Evolutionary conservation across 2,888 invertebrate genomes (phyloP).

Genomic region (Synergus gifuensis): DNA sequence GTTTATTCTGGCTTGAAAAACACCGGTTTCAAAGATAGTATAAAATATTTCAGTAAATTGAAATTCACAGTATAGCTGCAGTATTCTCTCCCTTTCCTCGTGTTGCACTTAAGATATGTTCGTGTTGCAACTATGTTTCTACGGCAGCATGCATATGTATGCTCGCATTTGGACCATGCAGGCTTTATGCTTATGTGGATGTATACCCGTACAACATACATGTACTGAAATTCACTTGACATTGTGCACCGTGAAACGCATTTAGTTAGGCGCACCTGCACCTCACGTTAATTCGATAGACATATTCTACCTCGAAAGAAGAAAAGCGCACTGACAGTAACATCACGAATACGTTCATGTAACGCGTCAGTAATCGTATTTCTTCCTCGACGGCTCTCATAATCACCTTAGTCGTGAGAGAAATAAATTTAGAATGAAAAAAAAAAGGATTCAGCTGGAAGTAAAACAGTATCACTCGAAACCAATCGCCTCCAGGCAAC

Average conservation of each 20-base stretch:
- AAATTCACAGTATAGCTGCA: neutral
- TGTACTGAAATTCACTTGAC: constrained; percentile 44
- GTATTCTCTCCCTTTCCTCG: neutral
- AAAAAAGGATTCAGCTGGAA: neutral
- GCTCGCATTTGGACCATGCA: constrained; percentile 38
- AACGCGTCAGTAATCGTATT: constrained; percentile 18
- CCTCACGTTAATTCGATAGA: constrained; percentile 23
- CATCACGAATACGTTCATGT: neutral
- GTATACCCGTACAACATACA: constrained; percentile 32
- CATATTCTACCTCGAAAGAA: constrained; percentile 20
- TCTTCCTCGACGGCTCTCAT: constrained; percentile 13
- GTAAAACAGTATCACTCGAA: neutral
- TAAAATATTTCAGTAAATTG: constrained; percentile 21
- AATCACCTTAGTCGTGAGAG: neutral
- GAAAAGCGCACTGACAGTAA: constrained; percentile 16
- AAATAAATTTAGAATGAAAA: constrained; percentile 7
- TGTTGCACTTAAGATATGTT: constrained; percentile 38
- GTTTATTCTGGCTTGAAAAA: neutral
- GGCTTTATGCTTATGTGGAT: constrained; percentile 41
- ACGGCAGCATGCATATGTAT: constrained; percentile 49
- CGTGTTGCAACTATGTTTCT: constrained; percentile 40
- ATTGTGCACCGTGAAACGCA: constrained; percentile 37
- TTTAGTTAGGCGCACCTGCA: constrained; percentile 46
- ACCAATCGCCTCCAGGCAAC: neutral
- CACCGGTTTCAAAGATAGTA: neutral